These are phyloP conservation scores for Labeo rohita DNA, from an alignment of 2,113 vertebrate genomes.

Conservation along the genomic window DNA sequence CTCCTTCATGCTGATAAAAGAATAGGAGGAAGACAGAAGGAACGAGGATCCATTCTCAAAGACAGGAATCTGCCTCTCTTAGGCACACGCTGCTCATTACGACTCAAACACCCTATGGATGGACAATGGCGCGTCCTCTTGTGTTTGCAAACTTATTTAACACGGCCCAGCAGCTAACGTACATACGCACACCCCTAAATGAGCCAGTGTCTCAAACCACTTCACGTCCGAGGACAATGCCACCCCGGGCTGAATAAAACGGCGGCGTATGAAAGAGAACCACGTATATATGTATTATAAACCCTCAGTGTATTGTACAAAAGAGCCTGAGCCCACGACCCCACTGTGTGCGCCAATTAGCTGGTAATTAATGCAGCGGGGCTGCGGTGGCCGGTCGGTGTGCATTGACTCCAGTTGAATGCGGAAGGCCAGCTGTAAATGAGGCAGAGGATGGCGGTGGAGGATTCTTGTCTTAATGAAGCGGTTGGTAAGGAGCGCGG, in stretches of 20 bases:
- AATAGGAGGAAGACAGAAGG: constrained; percentile 58
- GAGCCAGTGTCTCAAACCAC: constrained; percentile 75
- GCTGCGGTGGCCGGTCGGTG: constrained; percentile 50
- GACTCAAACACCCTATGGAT: constrained; percentile 59
- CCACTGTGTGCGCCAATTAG: constrained; percentile 82
- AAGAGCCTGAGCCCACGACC: constrained; percentile 58
- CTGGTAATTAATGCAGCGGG: constrained; percentile 84
- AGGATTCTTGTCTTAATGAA: constrained; percentile 88
- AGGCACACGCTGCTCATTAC: constrained; percentile 77
- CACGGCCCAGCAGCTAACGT: constrained; percentile 66
- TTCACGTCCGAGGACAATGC: constrained; percentile 78
- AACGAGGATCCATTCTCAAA: constrained; percentile 52
- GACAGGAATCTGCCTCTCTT: constrained; percentile 71
- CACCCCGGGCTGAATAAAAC: constrained; percentile 74
- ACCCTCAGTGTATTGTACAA: constrained; percentile 63
- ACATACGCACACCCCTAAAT: constrained; percentile 72
- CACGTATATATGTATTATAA: constrained; percentile 63
- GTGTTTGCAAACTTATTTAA: constrained; percentile 65
- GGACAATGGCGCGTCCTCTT: constrained; percentile 67
- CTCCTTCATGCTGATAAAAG: constrained; percentile 56
- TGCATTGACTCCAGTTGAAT: constrained; percentile 83
- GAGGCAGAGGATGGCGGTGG: constrained; percentile 68
- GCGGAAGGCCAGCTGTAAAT: constrained; percentile 83
- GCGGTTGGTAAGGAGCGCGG: constrained; percentile 88
- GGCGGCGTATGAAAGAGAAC: constrained; percentile 62